phyloP scores from a whole-genome alignment of 2,797 vertebrate genomes.

The Phrynocephalus guinanensis region DNA sequence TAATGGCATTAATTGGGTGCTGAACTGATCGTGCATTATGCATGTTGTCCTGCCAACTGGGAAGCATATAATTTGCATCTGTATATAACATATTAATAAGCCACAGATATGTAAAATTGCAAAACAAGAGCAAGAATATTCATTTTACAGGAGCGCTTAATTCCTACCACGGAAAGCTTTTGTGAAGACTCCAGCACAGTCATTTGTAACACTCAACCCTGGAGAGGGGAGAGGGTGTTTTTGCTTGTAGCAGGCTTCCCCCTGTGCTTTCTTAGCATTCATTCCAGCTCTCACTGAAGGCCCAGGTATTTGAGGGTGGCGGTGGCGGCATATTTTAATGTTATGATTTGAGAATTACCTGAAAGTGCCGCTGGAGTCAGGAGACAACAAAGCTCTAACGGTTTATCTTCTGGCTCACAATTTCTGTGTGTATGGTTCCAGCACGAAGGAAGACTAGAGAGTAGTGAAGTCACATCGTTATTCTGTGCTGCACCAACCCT shows the following conservation, averaged over 20 bases:
- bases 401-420: conserved; percentile 7
- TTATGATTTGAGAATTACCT: conserved; percentile 12
- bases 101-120: conserved; percentile 32
- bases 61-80: conserved; percentile 32
- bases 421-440: conserved; percentile 7
- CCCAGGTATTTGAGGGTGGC: neutral
- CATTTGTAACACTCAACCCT: neutral
- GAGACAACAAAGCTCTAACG: neutral
- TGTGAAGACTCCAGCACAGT: neutral
- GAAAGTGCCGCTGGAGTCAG: rapidly evolving
- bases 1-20: conserved; percentile 40
- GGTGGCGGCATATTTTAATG: neutral
- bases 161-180: neutral
- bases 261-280: neutral
- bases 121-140: conserved; percentile 23
- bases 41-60: conserved; percentile 33
- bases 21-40: conserved; percentile 46
- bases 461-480: neutral
- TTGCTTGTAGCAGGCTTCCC: neutral
- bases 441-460: neutral
- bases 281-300: neutral
- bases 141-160: conserved; percentile 11
- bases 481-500: neutral
- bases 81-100: conserved; percentile 21
- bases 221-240: neutral